Base-by-base conservation (phyloP, 1,140 invertebrate genomes). In the Macrobrachium rosenbergii region DNA sequence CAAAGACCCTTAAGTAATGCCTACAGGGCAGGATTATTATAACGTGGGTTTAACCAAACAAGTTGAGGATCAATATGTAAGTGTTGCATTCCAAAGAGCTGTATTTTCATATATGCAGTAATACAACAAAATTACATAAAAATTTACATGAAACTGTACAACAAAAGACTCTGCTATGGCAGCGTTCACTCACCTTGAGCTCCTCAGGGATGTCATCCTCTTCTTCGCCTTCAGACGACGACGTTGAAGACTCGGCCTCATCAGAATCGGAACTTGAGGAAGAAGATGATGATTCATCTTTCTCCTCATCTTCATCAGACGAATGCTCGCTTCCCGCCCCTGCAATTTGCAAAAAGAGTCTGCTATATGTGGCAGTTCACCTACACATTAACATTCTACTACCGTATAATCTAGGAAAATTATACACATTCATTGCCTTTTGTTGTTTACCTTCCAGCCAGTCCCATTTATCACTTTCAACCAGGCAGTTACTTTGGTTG, bases 231-330 rank as follows among this genome's bases (percentile, higher is more conserved):
- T 85, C 83, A 21, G 73, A 76, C 10, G 79, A 76, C 3, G 62
- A 69, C n/a, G 82, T 72, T n/a, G 88, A 85, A 6, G 83, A 85
- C 62, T 86, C 83, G 17, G 85, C 81, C 19, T 81, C 78, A 17
- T 83, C 85, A 45, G 88, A 89, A 8, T 73, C 78, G 2, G 88
- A 89, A 16, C 72, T 77, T 0, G 88, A 89, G 12, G 88, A 88
- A 45, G 87, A 88, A 6, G 88, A 85, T 45, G 79, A 82, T 12
- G 82, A 67, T 14, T 81, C 81, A 43, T 79, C 82, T 23, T 79
- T 91, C 87, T 84, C 90, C 37, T 89, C 86, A 69, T 83, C 90
- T 58, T 83, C 84, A 52, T 75, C 88, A 81, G 86, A 82, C 17
- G 88, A 81, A 63, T 87, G 80, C 67, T 79, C 82, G 28, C 87